Conservation (phyloP, 2,797 vertebrate species). For the Natrix natrix region DNA sequence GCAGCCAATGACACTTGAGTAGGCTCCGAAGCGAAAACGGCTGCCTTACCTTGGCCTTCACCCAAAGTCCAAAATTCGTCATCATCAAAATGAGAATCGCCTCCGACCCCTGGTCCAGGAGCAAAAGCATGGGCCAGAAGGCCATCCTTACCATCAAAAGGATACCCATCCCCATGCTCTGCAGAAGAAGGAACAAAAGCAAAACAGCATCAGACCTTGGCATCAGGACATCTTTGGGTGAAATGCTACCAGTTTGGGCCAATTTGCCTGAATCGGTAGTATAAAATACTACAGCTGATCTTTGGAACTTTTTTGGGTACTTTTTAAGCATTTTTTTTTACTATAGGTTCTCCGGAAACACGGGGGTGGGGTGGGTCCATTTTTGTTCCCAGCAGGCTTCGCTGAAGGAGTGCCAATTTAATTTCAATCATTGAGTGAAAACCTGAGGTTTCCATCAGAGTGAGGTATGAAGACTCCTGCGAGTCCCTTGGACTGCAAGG, state of each 20-base stretch:
- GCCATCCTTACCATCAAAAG: constrained; percentile 97
- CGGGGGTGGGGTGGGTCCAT: no score
- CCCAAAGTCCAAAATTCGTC: constrained; percentile 98
- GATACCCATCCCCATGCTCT: constrained; percentile 98
- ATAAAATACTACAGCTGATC: no score
- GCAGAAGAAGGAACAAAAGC: constrained; percentile 34
- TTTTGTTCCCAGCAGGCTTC: no score
- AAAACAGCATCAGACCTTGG: not conserved
- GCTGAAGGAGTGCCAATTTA: not conserved
- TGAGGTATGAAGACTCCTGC: not conserved
- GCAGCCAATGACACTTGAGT: not conserved
- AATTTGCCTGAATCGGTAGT: no score
- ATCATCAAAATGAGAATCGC: constrained; percentile 98
- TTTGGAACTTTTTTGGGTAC: no score
- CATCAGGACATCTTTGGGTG: not conserved
- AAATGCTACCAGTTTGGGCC: no score
- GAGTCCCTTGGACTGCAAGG: no score
- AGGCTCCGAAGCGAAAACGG: not conserved
- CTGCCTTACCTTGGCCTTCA: constrained; percentile 88
- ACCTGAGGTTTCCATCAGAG: not conserved
- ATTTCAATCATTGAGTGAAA: no score
- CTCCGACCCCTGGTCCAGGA: constrained; percentile 91
- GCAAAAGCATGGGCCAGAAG: constrained; percentile 97
- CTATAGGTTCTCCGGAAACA: no score
- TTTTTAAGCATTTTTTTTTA: no score